Evolutionary conservation across 2,113 vertebrate genomes (phyloP).

Genomic region (Symphodus melops): DNA sequence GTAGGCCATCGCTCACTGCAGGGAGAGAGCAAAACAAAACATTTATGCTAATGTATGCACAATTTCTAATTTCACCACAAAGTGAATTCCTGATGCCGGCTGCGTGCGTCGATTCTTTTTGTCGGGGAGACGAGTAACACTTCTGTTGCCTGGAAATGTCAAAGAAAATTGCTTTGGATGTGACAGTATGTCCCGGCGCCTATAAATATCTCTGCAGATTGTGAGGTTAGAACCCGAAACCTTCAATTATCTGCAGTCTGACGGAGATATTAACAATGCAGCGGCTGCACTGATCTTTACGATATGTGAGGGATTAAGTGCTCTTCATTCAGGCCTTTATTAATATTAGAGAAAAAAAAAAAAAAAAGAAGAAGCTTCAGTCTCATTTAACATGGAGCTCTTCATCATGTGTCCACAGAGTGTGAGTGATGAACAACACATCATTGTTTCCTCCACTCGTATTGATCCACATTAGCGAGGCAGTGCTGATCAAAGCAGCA

Average conservation of each 20-base stretch:
- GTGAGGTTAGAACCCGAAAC: conserved; percentile 15
- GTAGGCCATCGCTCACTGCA: conserved; percentile 72
- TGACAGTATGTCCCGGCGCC: background rate
- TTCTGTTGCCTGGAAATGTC: conserved; percentile 62
- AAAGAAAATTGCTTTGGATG: conserved; percentile 41
- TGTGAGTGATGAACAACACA: conserved; percentile 7
- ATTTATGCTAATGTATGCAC: conserved; percentile 77
- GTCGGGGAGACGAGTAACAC: conserved; percentile 35
- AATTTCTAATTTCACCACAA: conserved; percentile 56
- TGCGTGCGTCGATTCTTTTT: conserved; percentile 49
- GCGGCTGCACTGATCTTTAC: background rate
- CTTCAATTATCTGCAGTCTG: conserved; percentile 30
- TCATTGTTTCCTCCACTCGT: background rate
- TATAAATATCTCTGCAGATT: conserved; percentile 33
- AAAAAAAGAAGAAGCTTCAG: too few relatives aligned
- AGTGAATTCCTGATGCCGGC: conserved; percentile 52
- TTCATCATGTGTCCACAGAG: background rate
- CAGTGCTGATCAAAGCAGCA: conserved; percentile 42
- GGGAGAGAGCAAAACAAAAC: conserved; percentile 69
- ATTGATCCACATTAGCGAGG: background rate
- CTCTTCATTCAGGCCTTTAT: background rate
- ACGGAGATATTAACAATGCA: conserved; percentile 35
- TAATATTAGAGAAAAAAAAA: background rate
- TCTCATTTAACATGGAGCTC: background rate
- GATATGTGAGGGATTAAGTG: background rate